Base-by-base conservation (phyloP, 2,888 invertebrate genomes). In the Brachypterus glaber region DNA sequence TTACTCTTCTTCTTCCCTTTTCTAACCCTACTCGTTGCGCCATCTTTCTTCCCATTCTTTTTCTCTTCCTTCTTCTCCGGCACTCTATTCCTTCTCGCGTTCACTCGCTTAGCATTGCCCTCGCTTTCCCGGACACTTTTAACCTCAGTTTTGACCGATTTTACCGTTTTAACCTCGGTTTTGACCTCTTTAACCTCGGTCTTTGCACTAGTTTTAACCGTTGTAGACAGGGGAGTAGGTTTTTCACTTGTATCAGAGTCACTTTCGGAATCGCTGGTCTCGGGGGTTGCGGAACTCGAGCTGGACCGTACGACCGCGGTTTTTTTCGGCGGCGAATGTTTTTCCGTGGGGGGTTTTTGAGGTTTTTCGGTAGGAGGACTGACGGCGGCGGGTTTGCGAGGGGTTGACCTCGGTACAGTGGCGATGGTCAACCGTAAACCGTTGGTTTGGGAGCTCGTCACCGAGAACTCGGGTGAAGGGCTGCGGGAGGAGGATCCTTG, bases 381-480 rank as follows among this genome's bases (percentile, higher is more conserved):
- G 60, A 60, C 45, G 49, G 59, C 59, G 46, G 50, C 46, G 9
- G 46, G 46, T 11, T 52, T 67, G 60, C 62, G 51, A 60, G 60
- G 45, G 49, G 59, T 57, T 59, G 72, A 53, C 53, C 71, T 71
- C 31, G 70, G 72, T 43, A 76, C 72, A 27, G 74, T 74, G 45
- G 76, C 75, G 39, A 76, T 76, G 51, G 74, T 77, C 33, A 77
- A 65, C 44, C 76, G 72, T 35, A 77, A 57, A 13, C 75, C 75
- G 29, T 74, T 73, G 29, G 76, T 75, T 58, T 74, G 65, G 3
- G 65, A 71, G 41, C 72, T 74, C 27, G 75, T 76, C 17, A 76
- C 76, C 7, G 76, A 76, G 59, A 77, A 77, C 53, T 75, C 75
- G 5, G 64, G 64, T 25, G 63, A 60, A n/a, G 62, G 58, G 36